Evolutionary conservation across 2,888 invertebrate species (phyloP), one percentile per base, ranked within the genome.

Genomic region (Rotaria sp.): DNA sequence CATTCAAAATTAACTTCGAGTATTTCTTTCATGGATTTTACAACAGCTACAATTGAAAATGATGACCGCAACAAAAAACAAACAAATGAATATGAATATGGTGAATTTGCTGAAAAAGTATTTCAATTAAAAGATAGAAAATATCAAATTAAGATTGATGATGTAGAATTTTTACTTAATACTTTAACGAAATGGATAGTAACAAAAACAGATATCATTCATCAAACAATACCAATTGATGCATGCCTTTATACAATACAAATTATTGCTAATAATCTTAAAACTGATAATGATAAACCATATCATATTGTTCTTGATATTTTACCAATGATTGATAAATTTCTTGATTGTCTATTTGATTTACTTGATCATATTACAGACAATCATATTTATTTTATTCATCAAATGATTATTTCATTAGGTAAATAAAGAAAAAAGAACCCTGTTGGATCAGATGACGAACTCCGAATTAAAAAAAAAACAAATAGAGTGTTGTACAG

Each of bases 221-320:
- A 67, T 67, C 35, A 21, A 35, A 67, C 21, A 35, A 18, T 67
- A 35, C 67, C 67, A 38, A 67, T 38, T 1, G 67, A 67, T 30
- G 67, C 67, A 18, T 67, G 67, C 18, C 67, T 67, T 30, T 67
- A 67, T 35, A 67, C 67, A 21, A 5, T 67, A 38, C 67, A 67
- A 67, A 67, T 67, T 0, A 35, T 67, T 67, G 67, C 67, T 0
- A 67, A 67, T 35, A 21, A 35, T 35, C 35, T 67, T 21, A 67
- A 67, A 67, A 67, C 67, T 21, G 67, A 67, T 35, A n/a, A 35
- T 35, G 35, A 38, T 67, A 67, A 67, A 67, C 67, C 67, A 5
- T 67, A 67, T 18, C 67, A 67, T 35, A 67, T 67, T 67, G 21
- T 67, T 67, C 67, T 67, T 67, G 67, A 67, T 67, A 13, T 67